A percentile compares a stretch with the other conserved stretches of the same genome.
Conservation (phyloP, 2,113 vertebrate species). For the Rhizomys pruinosus region DNA sequence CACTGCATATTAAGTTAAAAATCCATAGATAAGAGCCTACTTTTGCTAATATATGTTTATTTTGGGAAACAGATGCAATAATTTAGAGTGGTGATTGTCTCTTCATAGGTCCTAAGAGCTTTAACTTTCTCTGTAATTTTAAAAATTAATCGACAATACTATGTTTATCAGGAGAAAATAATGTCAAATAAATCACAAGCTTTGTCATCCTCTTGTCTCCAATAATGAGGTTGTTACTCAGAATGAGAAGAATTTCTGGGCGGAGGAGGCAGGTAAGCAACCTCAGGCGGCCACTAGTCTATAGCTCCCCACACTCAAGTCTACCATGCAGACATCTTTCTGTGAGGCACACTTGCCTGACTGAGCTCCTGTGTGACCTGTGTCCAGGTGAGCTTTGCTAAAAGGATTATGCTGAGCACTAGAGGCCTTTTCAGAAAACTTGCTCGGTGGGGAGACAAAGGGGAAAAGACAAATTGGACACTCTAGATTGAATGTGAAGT, state of each 20-base stretch:
- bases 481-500: background rate
- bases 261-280: background rate
- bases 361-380: background rate
- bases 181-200: background rate
- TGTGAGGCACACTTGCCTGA: background rate
- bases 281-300: background rate
- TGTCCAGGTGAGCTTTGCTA: background rate
- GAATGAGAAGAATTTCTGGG: background rate
- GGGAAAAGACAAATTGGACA: background rate
- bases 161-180: background rate
- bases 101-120: background rate
- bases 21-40: background rate
- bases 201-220: background rate
- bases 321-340: background rate
- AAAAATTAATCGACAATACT: background rate
- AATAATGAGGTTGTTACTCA: background rate
- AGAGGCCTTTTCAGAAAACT: background rate
- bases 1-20: background rate
- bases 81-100: background rate
- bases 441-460: background rate
- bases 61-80: background rate
- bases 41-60: background rate
- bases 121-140: conserved; percentile 15
- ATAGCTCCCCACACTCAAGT: background rate
- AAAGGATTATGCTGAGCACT: background rate